Conservation (phyloP, 2,888 invertebrate genomes). For the Melanchra persicariae region DNA sequence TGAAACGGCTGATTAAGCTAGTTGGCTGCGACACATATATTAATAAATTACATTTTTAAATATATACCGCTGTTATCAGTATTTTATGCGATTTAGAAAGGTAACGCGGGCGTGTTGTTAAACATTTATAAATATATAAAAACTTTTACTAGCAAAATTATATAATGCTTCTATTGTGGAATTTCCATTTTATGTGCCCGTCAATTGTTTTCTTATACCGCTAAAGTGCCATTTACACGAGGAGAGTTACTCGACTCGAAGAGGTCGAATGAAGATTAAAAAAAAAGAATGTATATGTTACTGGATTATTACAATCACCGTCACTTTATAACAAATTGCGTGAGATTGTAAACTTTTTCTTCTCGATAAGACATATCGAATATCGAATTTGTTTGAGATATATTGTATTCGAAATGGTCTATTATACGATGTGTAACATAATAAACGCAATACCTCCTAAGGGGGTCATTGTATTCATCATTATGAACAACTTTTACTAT, state of each 20-base stretch:
- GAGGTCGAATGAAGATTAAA: not conserved
- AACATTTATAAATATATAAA: constrained; percentile 40
- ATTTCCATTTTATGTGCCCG: constrained; percentile 35
- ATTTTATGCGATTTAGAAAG: constrained; percentile 29
- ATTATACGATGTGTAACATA: too few relatives aligned
- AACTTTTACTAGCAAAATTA: constrained; percentile 16
- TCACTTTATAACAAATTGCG: too few relatives aligned
- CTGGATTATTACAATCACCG: too few relatives aligned
- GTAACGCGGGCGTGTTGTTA: constrained; percentile 22
- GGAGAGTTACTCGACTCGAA: not conserved
- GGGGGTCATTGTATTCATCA: too few relatives aligned
- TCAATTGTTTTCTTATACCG: constrained; percentile 25
- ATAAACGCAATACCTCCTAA: too few relatives aligned
- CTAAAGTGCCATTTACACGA: constrained; percentile 5
- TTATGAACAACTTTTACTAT: too few relatives aligned
- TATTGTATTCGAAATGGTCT: too few relatives aligned
- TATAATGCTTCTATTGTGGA: constrained; percentile 39
- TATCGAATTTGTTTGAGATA: too few relatives aligned
- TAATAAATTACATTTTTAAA: constrained; percentile 5
- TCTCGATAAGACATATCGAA: too few relatives aligned
- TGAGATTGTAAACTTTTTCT: too few relatives aligned
- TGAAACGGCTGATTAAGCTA: too few relatives aligned
- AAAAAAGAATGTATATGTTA: not conserved
- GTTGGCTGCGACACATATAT: too few relatives aligned
- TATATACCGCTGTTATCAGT: constrained; percentile 28